phyloP scores from a whole-genome alignment of 2,888 invertebrate species.

The Nephrotoma flavescens region DNA sequence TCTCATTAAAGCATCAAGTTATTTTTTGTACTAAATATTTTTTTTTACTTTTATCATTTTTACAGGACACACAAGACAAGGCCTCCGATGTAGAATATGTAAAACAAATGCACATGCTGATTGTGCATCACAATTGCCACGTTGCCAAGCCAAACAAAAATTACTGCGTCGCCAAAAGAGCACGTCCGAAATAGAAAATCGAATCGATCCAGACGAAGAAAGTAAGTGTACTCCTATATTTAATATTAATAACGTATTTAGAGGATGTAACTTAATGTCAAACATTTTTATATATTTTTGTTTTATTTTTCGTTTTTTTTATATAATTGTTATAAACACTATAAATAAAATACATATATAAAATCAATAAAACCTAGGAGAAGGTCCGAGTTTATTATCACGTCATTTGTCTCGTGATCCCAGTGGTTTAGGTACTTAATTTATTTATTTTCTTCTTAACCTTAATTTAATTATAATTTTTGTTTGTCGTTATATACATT shows the following conservation, averaged over 20 bases:
- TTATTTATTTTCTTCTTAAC: background rate
- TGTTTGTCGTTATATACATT: constrained; percentile 5
- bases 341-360: constrained; percentile 2
- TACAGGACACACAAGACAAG: constrained; percentile 79
- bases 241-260: background rate
- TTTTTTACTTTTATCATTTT: background rate
- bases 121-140: constrained; percentile 68
- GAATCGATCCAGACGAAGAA: constrained; percentile 59
- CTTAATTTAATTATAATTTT: background rate
- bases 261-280: background rate
- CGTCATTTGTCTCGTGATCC: constrained; percentile 12
- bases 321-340: background rate
- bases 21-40: background rate
- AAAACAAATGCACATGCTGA: constrained; percentile 85
- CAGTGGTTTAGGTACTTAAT: constrained; percentile 12
- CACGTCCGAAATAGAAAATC: constrained; percentile 67
- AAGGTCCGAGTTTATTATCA: constrained; percentile 12
- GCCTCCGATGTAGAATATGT: constrained; percentile 76
- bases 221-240: constrained; percentile 44
- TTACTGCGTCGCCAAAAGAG: constrained; percentile 78
- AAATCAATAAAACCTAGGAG: constrained; percentile 7
- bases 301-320: background rate
- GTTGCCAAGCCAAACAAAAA: constrained; percentile 74
- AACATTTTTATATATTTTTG: background rate
- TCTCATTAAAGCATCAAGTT: too few species aligned